Conservation (phyloP, 1,140 invertebrate genomes). For the Magallana angulata region DNA sequence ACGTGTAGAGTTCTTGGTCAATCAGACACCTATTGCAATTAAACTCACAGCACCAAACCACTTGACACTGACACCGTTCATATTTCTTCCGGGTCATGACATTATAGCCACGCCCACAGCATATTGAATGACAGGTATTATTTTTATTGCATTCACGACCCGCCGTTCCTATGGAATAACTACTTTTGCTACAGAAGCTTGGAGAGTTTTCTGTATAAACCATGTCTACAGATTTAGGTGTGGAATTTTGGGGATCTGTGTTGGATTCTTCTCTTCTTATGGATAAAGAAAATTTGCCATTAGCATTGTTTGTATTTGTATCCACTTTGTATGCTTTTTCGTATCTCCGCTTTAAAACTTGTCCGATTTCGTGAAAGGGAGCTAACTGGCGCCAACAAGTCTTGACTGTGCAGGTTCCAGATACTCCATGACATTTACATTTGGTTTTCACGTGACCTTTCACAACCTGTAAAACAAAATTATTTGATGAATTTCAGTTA, state of each 20-base stretch:
- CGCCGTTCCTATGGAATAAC: conserved; percentile 72
- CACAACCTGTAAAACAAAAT: conserved; percentile 71
- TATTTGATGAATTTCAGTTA: background rate
- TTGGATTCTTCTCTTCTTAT: conserved; percentile 9
- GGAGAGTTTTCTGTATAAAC: conserved; percentile 93
- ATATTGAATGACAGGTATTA: conserved; percentile 81
- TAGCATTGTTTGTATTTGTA: conserved; percentile 69
- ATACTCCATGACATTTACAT: conserved; percentile 98
- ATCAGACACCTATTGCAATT: conserved; percentile 73
- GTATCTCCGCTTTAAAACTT: conserved; percentile 90
- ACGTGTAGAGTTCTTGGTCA: conserved; percentile 74
- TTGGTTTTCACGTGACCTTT: conserved; percentile 69
- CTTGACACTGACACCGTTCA: conserved; percentile 72
- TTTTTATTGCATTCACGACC: conserved; percentile 79
- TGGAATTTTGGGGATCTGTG: conserved; percentile 38
- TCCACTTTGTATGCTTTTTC: conserved; percentile 87
- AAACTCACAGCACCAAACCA: conserved; percentile 77
- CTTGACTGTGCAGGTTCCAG: conserved; percentile 95
- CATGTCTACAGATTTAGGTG: conserved; percentile 85
- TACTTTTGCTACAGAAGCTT: conserved; percentile 88
- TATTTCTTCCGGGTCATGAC: conserved; percentile 65
- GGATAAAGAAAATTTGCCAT: conserved; percentile 43
- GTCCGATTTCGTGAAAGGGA: conserved; percentile 90
- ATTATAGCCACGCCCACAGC: conserved; percentile 80
- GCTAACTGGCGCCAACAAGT: conserved; percentile 96